Percentiles rank a stretch among this genome's conserved stretches.
phyloP scores from a whole-genome alignment of 2,888 invertebrate genomes.

The Polyommatus icarus region DNA sequence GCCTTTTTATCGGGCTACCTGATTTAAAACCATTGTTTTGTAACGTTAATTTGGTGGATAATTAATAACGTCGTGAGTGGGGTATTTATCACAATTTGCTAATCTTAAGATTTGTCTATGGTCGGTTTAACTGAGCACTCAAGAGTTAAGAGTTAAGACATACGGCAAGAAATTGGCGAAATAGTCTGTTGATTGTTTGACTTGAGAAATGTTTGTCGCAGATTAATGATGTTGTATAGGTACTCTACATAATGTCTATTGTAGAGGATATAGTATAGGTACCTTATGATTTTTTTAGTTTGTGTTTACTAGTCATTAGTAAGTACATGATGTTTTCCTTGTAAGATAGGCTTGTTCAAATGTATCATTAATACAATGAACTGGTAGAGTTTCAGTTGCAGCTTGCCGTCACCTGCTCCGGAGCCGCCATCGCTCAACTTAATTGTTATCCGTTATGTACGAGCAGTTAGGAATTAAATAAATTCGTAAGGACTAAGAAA shows the following conservation, averaged over 20 bases:
- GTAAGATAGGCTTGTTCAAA: neutral
- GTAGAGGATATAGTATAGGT: too few relatives aligned
- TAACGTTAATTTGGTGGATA: neutral
- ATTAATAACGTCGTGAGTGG: neutral
- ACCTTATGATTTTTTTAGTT: too few relatives aligned
- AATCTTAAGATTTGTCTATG: neutral
- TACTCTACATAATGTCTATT: too few relatives aligned
- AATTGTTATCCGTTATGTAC: conserved; percentile 49
- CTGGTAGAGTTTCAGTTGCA: conserved; percentile 41
- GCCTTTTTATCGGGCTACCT: conserved; percentile 2
- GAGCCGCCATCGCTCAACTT: conserved; percentile 51
- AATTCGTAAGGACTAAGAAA: neutral
- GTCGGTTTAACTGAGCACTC: neutral
- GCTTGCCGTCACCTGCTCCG: conserved; percentile 59
- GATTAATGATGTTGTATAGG: neutral
- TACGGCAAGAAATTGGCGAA: neutral
- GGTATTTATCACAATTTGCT: neutral
- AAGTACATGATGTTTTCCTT: neutral
- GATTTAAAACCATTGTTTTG: conserved; percentile 14
- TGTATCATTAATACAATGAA: neutral
- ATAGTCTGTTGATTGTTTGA: neutral
- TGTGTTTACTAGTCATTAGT: too few relatives aligned
- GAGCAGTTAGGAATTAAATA: conserved; percentile 28
- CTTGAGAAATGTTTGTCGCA: neutral
- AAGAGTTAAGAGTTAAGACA: neutral